Base-by-base conservation (phyloP, 2,888 invertebrate species). In the Leptura quadrifasciata region DNA sequence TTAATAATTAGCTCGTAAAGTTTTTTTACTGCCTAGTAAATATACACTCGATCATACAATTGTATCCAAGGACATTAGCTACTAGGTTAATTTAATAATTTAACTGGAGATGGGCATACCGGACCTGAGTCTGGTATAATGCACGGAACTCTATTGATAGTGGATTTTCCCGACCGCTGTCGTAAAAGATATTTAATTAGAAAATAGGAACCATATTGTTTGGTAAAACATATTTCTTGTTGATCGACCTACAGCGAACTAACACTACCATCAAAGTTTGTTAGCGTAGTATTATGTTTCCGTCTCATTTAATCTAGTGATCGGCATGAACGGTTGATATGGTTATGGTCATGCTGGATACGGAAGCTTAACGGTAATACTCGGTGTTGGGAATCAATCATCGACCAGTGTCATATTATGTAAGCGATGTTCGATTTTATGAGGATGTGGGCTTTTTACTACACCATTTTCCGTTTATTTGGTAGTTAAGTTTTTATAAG, bases 201-300 rank as follows among this genome's bases (percentile, higher is more conserved):
- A 39, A 10, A 18, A 10, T n/a, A 63, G 12, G 20, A 63, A 39
- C 15, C 21, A 15, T 20, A 63, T 39, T 15, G 63, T 63, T 8
- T 35, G 0, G n/a, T 3, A 6, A 27, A 24, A 61, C 60, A 24
- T 57, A 12, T 57, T 15, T 20, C n/a, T 6, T 35, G 63, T 71
- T 55, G 18, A 57, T 68, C 52, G 27, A 31, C 20, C 57, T 52
- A 68, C 20, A 24, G 35, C 18, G 15, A 68, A 68, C 27, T 15
- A 17, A 18, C 55, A 55, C 57, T 57, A 18, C 17, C 27, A 18
- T 12, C 1, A 57, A 58, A 69, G 18, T 69, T 63, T 27, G 27
- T 68, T 54, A 10, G 58, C 31, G 10, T 35, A 58, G 69, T 58
- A 69, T 69, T 58, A 69, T 68, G 55, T 69, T 69, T 69, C 69